Evolutionary conservation across 2,113 vertebrate species (phyloP).

Genomic region (Haemorhous mexicanus): DNA sequence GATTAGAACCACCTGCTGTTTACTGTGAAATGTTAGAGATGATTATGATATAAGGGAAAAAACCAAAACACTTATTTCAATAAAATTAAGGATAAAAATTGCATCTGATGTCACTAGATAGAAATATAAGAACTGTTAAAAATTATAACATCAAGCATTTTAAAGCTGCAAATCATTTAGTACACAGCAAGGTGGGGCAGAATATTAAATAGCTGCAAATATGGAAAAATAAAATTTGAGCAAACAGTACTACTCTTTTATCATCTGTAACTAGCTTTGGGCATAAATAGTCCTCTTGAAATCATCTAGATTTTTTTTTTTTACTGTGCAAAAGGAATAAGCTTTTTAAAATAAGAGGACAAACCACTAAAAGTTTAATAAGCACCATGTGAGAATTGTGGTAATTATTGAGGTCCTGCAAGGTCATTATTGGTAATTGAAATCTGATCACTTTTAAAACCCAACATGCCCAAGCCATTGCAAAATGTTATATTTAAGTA

Average conservation of each 20-base stretch:
- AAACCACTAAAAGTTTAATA: background rate
- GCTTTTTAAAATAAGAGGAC: background rate
- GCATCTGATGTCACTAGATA: background rate
- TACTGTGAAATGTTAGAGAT: background rate
- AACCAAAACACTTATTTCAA: background rate
- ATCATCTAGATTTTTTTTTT: background rate
- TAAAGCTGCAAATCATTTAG: background rate
- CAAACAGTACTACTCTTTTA: background rate
- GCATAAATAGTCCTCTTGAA: background rate
- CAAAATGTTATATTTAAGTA: background rate
- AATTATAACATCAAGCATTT: background rate
- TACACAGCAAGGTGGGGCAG: background rate
- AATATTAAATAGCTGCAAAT: slow-evolving; percentile 9
- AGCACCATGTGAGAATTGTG: background rate
- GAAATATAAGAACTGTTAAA: background rate
- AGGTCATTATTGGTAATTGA: background rate
- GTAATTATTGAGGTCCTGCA: background rate
- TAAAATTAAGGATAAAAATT: background rate
- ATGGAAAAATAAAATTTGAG: background rate
- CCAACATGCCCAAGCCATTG: background rate
- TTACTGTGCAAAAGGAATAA: background rate
- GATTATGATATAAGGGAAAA: background rate
- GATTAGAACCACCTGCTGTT: background rate
- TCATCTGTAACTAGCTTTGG: background rate
- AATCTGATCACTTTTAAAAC: background rate